Conservation (phyloP, 2,888 invertebrate genomes). For the Nomada fucata region DNA sequence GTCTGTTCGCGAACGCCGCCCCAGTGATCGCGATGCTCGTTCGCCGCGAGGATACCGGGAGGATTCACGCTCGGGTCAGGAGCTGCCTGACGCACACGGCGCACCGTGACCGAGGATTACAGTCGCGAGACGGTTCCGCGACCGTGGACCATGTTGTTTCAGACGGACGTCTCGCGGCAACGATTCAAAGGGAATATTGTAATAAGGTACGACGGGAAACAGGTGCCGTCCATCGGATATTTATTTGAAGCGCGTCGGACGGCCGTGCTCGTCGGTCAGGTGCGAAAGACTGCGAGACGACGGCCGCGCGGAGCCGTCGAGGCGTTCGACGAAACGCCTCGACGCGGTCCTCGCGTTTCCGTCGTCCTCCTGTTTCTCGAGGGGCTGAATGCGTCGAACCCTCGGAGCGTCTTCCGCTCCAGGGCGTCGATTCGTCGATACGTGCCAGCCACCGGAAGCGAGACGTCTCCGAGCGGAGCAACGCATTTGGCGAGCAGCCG, state of each 20-base stretch:
- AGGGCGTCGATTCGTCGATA: too few species aligned
- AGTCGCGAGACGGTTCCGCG: slow-evolving; percentile 17
- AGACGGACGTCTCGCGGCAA: slow-evolving; percentile 20
- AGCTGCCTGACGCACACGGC: slow-evolving; percentile 38
- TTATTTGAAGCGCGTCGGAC: slow-evolving; percentile 29
- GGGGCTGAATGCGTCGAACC: too few species aligned
- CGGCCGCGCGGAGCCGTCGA: background rate
- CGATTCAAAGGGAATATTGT: slow-evolving; percentile 31
- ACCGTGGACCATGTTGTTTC: slow-evolving; percentile 16
- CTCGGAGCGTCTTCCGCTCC: too few species aligned
- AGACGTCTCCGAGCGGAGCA: background rate
- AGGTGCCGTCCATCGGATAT: slow-evolving; percentile 6
- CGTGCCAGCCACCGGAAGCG: too few species aligned
- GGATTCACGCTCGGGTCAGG: slow-evolving; percentile 34
- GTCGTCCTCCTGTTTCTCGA: too few species aligned
- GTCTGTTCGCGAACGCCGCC: background rate
- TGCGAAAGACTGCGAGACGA: slow-evolving; percentile 11
- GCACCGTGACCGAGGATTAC: slow-evolving; percentile 61
- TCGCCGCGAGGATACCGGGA: background rate
- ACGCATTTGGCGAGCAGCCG: slow-evolving; percentile 17
- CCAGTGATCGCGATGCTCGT: slow-evolving; percentile 31
- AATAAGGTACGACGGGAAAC: background rate
- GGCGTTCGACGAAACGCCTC: background rate
- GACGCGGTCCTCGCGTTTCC: too few species aligned
- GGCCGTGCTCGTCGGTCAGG: slow-evolving; percentile 10